Conservation (phyloP, 2,113 vertebrate genomes). For the Ahaetulla prasina region DNA sequence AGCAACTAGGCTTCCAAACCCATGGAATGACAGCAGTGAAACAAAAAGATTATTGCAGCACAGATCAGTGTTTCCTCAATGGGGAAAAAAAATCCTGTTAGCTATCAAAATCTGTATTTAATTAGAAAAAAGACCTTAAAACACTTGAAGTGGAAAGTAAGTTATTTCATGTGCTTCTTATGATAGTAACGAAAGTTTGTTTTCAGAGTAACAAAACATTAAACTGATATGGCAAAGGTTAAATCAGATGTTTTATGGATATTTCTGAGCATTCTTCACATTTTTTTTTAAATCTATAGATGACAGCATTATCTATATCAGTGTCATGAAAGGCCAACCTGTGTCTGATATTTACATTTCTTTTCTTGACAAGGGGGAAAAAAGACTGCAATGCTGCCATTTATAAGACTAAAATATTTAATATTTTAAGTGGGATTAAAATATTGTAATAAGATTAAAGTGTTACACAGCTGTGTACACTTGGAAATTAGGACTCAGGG, state of each 20-base stretch:
- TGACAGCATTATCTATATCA: slow-evolving; percentile 28
- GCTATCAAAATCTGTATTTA: slow-evolving; percentile 9
- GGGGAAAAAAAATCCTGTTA: slow-evolving; percentile 4
- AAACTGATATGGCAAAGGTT: slow-evolving; percentile 29
- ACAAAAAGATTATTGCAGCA: not conserved
- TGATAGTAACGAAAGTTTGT: slow-evolving; percentile 47
- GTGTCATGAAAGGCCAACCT: slow-evolving; percentile 47
- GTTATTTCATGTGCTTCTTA: slow-evolving; percentile 29
- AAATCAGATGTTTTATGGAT: slow-evolving; percentile 34
- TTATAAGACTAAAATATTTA: not conserved
- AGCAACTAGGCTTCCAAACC: not conserved
- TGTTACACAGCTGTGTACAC: not conserved
- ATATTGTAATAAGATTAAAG: not conserved
- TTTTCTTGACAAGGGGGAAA: slow-evolving; percentile 17
- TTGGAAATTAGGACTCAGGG: not conserved
- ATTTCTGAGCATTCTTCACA: slow-evolving; percentile 54
- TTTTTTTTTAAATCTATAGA: slow-evolving; percentile 45
- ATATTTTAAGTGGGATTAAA: not conserved
- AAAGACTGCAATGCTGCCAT: not conserved
- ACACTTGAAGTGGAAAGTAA: slow-evolving; percentile 7
- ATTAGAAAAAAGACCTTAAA: slow-evolving; percentile 22
- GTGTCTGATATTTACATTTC: slow-evolving; percentile 38
- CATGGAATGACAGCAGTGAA: slow-evolving; percentile 14
- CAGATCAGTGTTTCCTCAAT: not conserved
- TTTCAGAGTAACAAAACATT: slow-evolving; percentile 32